phyloP scores from a whole-genome alignment of 2,888 invertebrate species.

The Marasmarcha lunaedactyla region DNA sequence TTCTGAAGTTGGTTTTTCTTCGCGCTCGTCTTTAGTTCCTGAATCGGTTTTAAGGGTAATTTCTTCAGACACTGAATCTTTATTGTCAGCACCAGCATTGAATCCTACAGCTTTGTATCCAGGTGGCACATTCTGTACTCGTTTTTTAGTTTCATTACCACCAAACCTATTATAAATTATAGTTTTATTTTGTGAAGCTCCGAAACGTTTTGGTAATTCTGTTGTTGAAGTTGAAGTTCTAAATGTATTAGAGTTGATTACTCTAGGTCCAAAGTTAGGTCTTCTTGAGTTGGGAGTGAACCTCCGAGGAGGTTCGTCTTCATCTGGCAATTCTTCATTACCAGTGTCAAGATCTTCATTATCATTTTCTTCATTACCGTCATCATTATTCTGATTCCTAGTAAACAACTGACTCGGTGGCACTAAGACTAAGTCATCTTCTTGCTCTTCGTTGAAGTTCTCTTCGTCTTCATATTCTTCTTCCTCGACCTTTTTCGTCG shows the following conservation, averaged over 20 bases:
- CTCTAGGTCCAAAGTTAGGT: constrained; percentile 40
- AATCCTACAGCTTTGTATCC: constrained; percentile 42
- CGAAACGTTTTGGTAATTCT: constrained; percentile 38
- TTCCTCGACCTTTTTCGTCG: constrained; percentile 29
- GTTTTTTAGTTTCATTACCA: constrained; percentile 39
- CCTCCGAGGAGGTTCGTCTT: constrained; percentile 23
- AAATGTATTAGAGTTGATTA: constrained; percentile 53
- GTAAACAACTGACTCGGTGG: constrained; percentile 54
- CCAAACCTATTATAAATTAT: constrained; percentile 35
- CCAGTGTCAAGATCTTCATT: constrained; percentile 17
- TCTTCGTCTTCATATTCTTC: constrained; percentile 47
- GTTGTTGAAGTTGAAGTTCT: constrained; percentile 54
- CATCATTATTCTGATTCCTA: constrained; percentile 28
- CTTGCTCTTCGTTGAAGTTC: constrained; percentile 43
- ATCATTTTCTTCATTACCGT: constrained; percentile 22
- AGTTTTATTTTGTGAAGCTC: constrained; percentile 35
- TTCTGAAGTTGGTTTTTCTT: neutral
- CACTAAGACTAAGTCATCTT: constrained; percentile 49
- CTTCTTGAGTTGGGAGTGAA: constrained; percentile 35
- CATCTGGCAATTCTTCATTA: constrained; percentile 21
- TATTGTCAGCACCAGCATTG: constrained; percentile 18
- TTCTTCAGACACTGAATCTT: constrained; percentile 11
- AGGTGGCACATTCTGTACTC: constrained; percentile 53
- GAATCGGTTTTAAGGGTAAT: neutral
- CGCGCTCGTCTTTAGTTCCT: constrained; percentile 9